Percentiles rank a stretch among this genome's conserved stretches.
These are phyloP conservation scores for Vesta saturnalis DNA, from an alignment of 2,888 invertebrate genomes.

Conservation along the genomic window DNA sequence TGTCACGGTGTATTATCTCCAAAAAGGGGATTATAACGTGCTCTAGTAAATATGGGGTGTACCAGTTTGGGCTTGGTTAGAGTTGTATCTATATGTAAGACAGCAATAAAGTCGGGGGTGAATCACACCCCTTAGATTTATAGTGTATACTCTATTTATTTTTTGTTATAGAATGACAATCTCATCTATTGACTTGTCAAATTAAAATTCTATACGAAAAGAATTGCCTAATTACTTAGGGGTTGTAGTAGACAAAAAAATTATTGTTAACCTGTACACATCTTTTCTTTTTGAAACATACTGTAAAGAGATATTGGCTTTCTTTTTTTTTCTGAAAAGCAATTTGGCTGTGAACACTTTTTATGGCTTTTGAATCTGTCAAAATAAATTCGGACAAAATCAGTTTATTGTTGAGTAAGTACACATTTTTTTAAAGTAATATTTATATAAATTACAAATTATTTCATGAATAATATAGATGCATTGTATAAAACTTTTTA, in stretches of 20 bases:
- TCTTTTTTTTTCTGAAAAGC: no score
- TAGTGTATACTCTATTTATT: constrained; percentile 35
- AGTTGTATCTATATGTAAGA: constrained; percentile 32
- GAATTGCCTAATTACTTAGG: neutral
- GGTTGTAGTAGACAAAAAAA: neutral
- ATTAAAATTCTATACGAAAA: constrained; percentile 6
- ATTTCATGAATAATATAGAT: no score
- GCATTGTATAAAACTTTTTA: no score
- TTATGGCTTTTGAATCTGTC: no score
- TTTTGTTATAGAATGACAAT: constrained; percentile 22
- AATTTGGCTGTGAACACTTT: no score
- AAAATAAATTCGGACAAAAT: no score
- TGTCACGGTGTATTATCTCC: constrained; percentile 32
- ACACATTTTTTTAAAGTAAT: no score
- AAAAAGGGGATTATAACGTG: constrained; percentile 23
- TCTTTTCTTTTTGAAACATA: no score
- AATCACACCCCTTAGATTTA: constrained; percentile 37
- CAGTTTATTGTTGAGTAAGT: no score
- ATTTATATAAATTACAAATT: no score
- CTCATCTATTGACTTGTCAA: constrained; percentile 30
- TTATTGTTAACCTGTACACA: neutral
- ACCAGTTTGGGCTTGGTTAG: constrained; percentile 26
- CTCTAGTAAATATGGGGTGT: neutral
- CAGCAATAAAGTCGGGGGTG: constrained; percentile 31
- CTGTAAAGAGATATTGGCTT: no score